These are phyloP conservation scores for Anhinga rufa DNA, from an alignment of 2,113 vertebrate species.

Conservation along the genomic window DNA sequence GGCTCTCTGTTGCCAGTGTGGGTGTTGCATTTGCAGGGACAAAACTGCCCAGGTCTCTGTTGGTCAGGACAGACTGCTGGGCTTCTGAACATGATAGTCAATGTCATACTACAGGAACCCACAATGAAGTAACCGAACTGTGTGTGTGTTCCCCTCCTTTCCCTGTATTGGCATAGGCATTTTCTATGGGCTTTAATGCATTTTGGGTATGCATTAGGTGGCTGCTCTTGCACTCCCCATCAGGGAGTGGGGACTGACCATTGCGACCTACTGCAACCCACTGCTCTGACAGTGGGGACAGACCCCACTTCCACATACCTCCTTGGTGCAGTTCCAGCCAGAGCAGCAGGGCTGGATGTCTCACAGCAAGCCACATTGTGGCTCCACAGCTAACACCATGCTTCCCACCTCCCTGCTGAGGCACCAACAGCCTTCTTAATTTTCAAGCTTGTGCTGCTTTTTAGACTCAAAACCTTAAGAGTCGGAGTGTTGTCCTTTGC, in stretches of 20 bases:
- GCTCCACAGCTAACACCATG: background rate
- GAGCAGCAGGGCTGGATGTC: background rate
- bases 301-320: background rate
- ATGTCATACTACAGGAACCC: background rate
- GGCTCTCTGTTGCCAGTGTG: background rate
- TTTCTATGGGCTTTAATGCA: background rate
- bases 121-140: background rate
- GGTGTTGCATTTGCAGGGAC: background rate
- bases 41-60: background rate
- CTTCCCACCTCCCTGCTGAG: background rate
- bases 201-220: background rate
- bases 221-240: background rate
- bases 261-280: fast-evolving
- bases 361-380: no score
- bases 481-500: background rate
- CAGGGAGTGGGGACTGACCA: background rate
- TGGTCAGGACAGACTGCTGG: background rate
- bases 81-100: background rate
- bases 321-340: background rate
- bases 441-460: background rate
- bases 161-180: background rate
- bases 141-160: background rate
- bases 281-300: background rate
- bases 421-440: background rate
- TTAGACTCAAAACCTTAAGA: background rate